Percentiles rank a stretch among this genome's conserved stretches.
Evolutionary conservation across 2,888 invertebrate genomes (phyloP).

Genomic region (Zootermopsis nevadensis): DNA sequence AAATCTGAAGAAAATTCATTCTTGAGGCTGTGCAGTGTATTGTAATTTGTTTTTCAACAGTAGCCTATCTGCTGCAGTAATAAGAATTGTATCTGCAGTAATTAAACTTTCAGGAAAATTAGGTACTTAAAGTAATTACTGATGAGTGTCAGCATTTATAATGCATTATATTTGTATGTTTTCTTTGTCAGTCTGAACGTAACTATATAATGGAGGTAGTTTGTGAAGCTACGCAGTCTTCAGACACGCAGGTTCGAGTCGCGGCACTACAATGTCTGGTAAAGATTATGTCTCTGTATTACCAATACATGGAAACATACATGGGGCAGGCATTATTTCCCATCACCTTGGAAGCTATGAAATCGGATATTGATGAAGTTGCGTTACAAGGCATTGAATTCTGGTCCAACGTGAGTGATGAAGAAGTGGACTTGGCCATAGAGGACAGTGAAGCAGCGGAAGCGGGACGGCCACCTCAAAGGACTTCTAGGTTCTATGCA

Average conservation of each 20-base stretch:
- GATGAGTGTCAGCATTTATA: no score
- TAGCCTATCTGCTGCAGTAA: no score
- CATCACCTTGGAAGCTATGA: constrained; percentile 98
- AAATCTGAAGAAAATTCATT: no score
- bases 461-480: constrained; percentile 90
- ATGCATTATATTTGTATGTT: not conserved
- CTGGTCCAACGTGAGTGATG: constrained; percentile 99
- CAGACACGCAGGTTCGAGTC: constrained; percentile 91
- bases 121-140: no score
- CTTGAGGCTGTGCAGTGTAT: no score
- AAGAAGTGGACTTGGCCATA: constrained; percentile 95
- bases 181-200: constrained; percentile 94
- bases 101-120: no score
- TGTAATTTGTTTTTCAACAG: no score
- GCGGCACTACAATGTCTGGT: constrained; percentile 98
- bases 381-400: constrained; percentile 99
- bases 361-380: constrained; percentile 94
- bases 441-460: constrained; percentile 96
- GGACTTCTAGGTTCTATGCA: constrained; percentile 97
- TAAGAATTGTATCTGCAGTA: no score
- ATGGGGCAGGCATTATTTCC: constrained; percentile 99
- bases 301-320: constrained; percentile 99
- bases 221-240: constrained; percentile 91
- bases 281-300: constrained; percentile 97
- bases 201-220: constrained; percentile 97